Conservation (phyloP, 2,888 invertebrate species). For the Siphlonurus alternatus region DNA sequence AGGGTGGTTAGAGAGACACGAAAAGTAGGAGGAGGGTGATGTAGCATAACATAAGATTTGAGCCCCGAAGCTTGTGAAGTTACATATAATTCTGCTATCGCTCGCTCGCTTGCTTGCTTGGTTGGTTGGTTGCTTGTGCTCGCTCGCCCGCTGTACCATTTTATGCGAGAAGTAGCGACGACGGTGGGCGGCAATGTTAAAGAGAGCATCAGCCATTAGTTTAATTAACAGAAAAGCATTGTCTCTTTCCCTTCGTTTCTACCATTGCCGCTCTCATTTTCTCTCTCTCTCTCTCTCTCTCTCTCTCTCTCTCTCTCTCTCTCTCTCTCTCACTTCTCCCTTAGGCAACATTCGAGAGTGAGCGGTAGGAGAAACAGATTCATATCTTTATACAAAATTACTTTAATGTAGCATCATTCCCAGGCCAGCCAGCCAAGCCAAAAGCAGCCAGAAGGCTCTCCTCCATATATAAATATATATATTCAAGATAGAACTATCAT, state of each 20-base stretch:
- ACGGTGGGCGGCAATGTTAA: background rate
- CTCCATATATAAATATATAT: background rate
- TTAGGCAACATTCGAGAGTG: background rate
- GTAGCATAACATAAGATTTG: background rate
- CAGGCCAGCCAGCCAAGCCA: background rate
- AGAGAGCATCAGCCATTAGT: constrained; percentile 4
- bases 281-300: background rate
- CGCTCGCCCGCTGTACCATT: background rate
- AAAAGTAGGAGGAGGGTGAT: background rate
- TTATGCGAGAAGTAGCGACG: background rate
- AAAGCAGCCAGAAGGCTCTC: background rate
- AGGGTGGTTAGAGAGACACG: background rate
- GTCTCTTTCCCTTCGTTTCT: constrained; percentile 1
- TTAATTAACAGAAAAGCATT: constrained; percentile 4
- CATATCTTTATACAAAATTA: background rate
- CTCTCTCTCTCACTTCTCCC: too few species aligned
- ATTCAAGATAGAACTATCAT: background rate
- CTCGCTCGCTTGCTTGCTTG: background rate
- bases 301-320: too few species aligned
- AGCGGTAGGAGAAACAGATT: background rate
- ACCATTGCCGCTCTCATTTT: background rate
- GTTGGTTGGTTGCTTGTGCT: background rate
- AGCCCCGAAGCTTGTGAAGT: background rate
- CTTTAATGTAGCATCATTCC: background rate
- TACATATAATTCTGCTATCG: background rate